Evolutionary conservation across 2,888 invertebrate species (phyloP), one percentile per base, ranked within the genome.

Genomic region (Hyles lineata): DNA sequence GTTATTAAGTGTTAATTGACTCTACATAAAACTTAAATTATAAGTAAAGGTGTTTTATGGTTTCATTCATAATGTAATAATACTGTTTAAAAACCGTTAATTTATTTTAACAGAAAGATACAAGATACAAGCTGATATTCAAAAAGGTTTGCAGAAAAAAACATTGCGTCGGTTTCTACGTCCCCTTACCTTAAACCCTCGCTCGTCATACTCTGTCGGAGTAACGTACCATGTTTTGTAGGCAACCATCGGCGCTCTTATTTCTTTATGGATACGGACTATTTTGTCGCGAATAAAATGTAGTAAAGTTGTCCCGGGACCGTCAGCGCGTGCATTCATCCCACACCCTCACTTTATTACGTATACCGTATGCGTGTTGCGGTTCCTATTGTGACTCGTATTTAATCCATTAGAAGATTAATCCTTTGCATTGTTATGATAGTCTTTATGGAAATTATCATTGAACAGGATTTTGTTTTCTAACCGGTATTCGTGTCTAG

Each of bases 381-480:
- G 92, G 91, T 90, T 85, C 83, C 86, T 84, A 91, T 91, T 90
- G 90, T 92, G 83, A 88, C 87, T 87, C 85, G 86, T 89, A 89
- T 88, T 89, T 84, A 84, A 91, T 88, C 92, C 93, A 93, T 93
- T 93, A 93, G 87, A 85, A 86, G 89, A 92, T 92, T 92, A 93
- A 92, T 89, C 87, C 87, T 78, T 82, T 77, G 83, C 84, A 89
- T 92, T 91, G 89, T 90, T 87, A 86, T 85, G 77, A 78, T 78
- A 78, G 72, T 77, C 69, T 80, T 84, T 87, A 79, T 87, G 84
- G 80, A 85, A 85, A 88, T 83, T 69, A 73, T 73, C 71, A 74
- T 75, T 73, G 70, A 71, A 75, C 76, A 67, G 74, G 77, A 81
- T 80, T 75, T 72, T 55, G 71, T 75, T 70, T 72, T 69, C 61